These are phyloP conservation scores for Pteromalus puparum DNA, from an alignment of 1,140 invertebrate species.

Conservation along the genomic window DNA sequence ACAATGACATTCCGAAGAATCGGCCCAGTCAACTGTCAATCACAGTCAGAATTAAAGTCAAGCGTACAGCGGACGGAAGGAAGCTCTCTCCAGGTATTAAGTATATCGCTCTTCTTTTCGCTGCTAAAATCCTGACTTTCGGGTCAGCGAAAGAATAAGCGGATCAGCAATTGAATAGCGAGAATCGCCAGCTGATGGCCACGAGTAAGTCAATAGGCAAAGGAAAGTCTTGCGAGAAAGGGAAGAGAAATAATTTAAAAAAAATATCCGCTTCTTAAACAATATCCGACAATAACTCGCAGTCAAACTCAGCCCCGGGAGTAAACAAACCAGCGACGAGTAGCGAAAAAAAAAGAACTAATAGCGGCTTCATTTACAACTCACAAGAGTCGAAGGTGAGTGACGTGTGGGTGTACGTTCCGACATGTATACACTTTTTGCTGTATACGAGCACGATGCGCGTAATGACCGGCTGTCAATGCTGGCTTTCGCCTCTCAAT, in stretches of 20 bases:
- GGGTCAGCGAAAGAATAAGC: not conserved
- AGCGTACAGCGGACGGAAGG: not conserved
- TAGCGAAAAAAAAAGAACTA: not conserved
- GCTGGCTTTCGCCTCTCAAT: conserved; percentile 21
- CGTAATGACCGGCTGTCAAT: conserved; percentile 57
- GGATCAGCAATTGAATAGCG: conserved; percentile 6
- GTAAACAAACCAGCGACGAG: not conserved
- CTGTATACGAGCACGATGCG: not conserved
- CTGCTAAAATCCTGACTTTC: conserved; percentile 1
- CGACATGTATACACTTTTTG: too few relatives aligned
- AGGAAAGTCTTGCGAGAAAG: not conserved
- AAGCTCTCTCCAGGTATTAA: conserved; percentile 13
- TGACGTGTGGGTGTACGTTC: conserved; percentile 3
- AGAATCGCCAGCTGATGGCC: not conserved
- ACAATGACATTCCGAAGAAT: conserved; percentile 1
- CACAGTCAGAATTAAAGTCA: conserved; percentile 18
- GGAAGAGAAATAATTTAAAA: not conserved
- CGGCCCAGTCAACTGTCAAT: conserved; percentile 19
- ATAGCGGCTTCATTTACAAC: not conserved
- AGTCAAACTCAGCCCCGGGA: not conserved
- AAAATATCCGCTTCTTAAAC: not conserved
- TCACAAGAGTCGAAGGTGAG: not conserved
- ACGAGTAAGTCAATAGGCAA: not conserved
- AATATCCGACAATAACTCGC: too few relatives aligned
- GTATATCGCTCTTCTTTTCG: not conserved